phyloP scores from a whole-genome alignment of 2,797 vertebrate species.

The Anguilla megastoma region DNA sequence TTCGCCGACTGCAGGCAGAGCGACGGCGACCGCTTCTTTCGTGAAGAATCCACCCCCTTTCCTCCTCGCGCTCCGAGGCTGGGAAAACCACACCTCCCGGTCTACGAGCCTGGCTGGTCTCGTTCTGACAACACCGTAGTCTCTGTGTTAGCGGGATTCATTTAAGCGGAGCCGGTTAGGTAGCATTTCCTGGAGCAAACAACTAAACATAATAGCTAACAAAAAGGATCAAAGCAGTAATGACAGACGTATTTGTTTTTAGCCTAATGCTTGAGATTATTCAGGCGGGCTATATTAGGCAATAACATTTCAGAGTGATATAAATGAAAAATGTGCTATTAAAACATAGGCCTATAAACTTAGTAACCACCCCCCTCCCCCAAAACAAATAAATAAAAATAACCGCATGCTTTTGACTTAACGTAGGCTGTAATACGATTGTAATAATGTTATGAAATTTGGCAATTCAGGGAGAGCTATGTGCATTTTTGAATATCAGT shows the following conservation, averaged over 20 bases:
- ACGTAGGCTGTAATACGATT: background rate
- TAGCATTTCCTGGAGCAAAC: background rate
- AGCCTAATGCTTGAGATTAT: background rate
- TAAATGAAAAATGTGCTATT: background rate
- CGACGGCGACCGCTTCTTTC: background rate
- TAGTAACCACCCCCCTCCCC: no score
- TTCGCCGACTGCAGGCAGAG: constrained; percentile 57
- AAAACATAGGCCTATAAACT: background rate
- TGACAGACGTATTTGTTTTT: background rate
- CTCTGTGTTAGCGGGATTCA: background rate
- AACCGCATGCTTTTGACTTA: background rate
- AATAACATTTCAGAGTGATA: background rate
- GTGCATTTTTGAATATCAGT: background rate
- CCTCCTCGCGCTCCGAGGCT: background rate
- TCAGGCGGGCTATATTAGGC: background rate
- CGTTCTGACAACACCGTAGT: background rate
- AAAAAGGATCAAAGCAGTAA: background rate
- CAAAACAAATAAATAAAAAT: no score
- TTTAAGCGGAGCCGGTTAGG: background rate
- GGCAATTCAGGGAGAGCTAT: background rate
- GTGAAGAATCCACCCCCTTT: background rate
- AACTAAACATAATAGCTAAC: background rate
- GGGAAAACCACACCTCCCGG: background rate
- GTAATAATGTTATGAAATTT: background rate
- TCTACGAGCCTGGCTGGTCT: background rate